Evolutionary conservation across 2,797 vertebrate genomes (phyloP).

Genomic region (Hephaestus fuliginosus): DNA sequence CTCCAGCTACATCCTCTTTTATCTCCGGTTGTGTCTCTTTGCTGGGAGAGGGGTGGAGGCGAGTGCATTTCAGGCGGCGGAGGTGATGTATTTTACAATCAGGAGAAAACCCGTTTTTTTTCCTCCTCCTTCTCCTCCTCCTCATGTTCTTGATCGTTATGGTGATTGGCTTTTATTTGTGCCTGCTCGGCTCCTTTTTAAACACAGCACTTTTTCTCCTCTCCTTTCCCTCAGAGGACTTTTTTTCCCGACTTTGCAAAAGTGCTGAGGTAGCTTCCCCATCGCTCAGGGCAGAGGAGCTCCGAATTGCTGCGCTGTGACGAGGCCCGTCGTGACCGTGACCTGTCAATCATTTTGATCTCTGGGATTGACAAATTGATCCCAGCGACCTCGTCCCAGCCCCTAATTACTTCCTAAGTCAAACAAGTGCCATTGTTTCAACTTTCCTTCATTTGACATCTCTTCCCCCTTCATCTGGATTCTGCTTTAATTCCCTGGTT

Average conservation of each 20-base stretch:
- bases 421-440: slow-evolving; percentile 42
- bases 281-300: slow-evolving; percentile 58
- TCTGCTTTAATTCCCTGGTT: slow-evolving; percentile 41
- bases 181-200: slow-evolving; percentile 60
- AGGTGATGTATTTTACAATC: slow-evolving; percentile 48
- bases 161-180: slow-evolving; percentile 75
- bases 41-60: neutral
- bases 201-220: slow-evolving; percentile 51
- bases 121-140: slow-evolving; percentile 20
- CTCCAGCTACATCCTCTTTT: slow-evolving; percentile 50
- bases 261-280: slow-evolving; percentile 72
- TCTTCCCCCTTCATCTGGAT: slow-evolving; percentile 43
- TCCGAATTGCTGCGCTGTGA: slow-evolving; percentile 48
- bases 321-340: slow-evolving; percentile 48
- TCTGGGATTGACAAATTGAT: slow-evolving; percentile 70
- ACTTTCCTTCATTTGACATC: slow-evolving; percentile 33
- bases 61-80: slow-evolving; percentile 20
- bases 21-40: slow-evolving; percentile 51
- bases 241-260: slow-evolving; percentile 62
- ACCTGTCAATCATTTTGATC: slow-evolving; percentile 75
- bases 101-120: slow-evolving; percentile 11
- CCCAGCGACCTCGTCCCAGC: slow-evolving; percentile 40
- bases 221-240: slow-evolving; percentile 46
- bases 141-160: slow-evolving; percentile 49
- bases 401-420: slow-evolving; percentile 61